Percentiles rank a stretch among this genome's conserved stretches.
phyloP scores from a whole-genome alignment of 2,113 vertebrate species.

The Halichoerus grypus region DNA sequence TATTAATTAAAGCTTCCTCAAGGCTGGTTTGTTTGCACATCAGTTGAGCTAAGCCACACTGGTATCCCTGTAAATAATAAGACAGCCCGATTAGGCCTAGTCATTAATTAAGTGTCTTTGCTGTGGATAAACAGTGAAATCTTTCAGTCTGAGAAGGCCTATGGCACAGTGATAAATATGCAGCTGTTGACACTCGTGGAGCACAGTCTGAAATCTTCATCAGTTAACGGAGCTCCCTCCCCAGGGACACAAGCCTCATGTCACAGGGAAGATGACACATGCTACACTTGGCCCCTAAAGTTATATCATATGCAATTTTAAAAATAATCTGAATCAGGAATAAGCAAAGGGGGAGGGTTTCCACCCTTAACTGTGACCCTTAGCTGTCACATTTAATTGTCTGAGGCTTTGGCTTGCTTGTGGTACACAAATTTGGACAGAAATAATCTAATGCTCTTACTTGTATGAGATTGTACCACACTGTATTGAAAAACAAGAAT shows the following conservation, averaged over 20 bases:
- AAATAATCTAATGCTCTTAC: not conserved
- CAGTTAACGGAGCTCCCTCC: slow-evolving; percentile 79
- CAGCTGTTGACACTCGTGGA: slow-evolving; percentile 80
- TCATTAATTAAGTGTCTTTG: slow-evolving; percentile 91
- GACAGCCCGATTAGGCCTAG: slow-evolving; percentile 87
- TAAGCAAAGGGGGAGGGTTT: not conserved
- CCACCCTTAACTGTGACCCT: not conserved
- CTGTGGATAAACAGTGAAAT: slow-evolving; percentile 87
- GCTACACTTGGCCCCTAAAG: slow-evolving; percentile 75
- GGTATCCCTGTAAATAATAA: slow-evolving; percentile 89
- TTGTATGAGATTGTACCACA: slow-evolving; percentile 6
- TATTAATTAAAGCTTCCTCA: slow-evolving; percentile 87
- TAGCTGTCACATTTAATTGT: not conserved
- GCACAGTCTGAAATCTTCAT: slow-evolving; percentile 86
- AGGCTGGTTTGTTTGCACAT: slow-evolving; percentile 88
- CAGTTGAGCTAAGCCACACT: slow-evolving; percentile 85
- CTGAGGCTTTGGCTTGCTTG: not conserved
- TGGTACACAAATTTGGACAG: not conserved
- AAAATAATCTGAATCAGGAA: slow-evolving; percentile 61
- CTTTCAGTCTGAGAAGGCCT: slow-evolving; percentile 80
- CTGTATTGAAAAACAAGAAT: slow-evolving; percentile 11
- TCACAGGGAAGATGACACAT: slow-evolving; percentile 71
- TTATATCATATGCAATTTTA: slow-evolving; percentile 71
- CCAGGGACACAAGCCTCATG: slow-evolving; percentile 71
- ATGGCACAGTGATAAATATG: slow-evolving; percentile 83